Evolutionary conservation across 2,797 vertebrate genomes (phyloP), one percentile per base, ranked within the genome.

Genomic region (Zalophus californianus): DNA sequence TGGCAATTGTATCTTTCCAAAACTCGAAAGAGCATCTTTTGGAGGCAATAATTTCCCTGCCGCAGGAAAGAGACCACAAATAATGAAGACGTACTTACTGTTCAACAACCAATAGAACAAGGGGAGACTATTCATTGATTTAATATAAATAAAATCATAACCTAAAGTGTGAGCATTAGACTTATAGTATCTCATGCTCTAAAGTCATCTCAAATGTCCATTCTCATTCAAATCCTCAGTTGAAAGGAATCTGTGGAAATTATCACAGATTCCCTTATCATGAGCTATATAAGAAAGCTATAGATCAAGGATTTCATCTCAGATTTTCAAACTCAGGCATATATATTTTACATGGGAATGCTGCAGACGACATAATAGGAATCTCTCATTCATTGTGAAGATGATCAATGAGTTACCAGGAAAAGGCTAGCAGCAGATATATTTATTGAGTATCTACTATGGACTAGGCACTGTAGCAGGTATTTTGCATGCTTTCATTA

Each of bases 41-140:
- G 20, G 66, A 82, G 66, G 32, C 3, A 84, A 5, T 16, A 41
- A 35, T 56, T 86, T 94, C 35, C 41, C 48, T 80, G 29, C 44
- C 89, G 16, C 50, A 56, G 48, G 23, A 88, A 73, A 94, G 35
- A 66, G 4, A 87, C 50, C 32, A 56, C 18, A 56, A 52, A 84
- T 11, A 77, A 62, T 20, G 7, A 27, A 50, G 68, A 92, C 66
- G 5, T 75, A 32, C 60, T 93, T 62, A 50, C 7, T 77, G 11
- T 79, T 90, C 52, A 86, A 50, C 21, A 84, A 58, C 48, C 48
- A 90, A 83, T 7, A 75, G 32, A 75, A 80, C 35, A 12, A 86
- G 29, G 72, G 25, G 29, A 64, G 52, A 70, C 2, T 27, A 80
- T 75, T 84, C 58, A 92, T 27, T 77, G 90, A 95, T 92, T 96